A percentile compares a stretch with the other conserved stretches of the same genome.
phyloP scores from a whole-genome alignment of 2,888 invertebrate species.

The Carcina quercana region DNA sequence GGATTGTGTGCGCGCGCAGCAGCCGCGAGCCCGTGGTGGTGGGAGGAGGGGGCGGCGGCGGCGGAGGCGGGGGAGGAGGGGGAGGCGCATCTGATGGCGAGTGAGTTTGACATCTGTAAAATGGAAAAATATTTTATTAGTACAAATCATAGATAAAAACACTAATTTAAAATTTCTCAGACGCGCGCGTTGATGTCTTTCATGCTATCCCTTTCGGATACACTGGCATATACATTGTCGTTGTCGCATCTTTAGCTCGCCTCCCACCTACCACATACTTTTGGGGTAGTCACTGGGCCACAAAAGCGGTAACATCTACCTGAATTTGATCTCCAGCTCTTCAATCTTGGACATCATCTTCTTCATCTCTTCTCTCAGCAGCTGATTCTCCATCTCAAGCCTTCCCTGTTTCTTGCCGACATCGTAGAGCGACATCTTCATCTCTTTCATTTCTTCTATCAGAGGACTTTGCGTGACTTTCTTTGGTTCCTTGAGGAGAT shows the following conservation, averaged over 20 bases:
- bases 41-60: slow-evolving; percentile 37
- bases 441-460: slow-evolving; percentile 35
- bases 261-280: too few species aligned
- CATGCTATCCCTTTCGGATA: too few species aligned
- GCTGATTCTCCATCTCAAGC: slow-evolving; percentile 43
- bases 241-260: too few species aligned
- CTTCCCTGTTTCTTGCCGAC: slow-evolving; percentile 39
- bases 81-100: slow-evolving; percentile 35
- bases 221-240: too few species aligned
- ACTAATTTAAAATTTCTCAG: too few species aligned
- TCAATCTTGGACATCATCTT: slow-evolving; percentile 47
- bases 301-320: too few species aligned
- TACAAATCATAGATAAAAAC: too few species aligned
- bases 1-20: slow-evolving; percentile 46
- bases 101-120: slow-evolving; percentile 7
- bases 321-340: slow-evolving; percentile 51
- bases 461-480: slow-evolving; percentile 21
- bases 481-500: slow-evolving; percentile 15
- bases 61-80: slow-evolving; percentile 47
- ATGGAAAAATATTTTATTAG: neutral
- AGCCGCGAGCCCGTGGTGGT: slow-evolving; percentile 27
- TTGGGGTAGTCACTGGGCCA: too few species aligned
- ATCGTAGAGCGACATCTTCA: slow-evolving; percentile 38
- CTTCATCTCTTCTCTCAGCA: slow-evolving; percentile 41
- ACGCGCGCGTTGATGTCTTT: too few species aligned